A percentile compares a stretch with the other conserved stretches of the same genome.
These are phyloP conservation scores for Drosophila elegans DNA, from an alignment of 1,140 invertebrate species.

Conservation along the genomic window DNA sequence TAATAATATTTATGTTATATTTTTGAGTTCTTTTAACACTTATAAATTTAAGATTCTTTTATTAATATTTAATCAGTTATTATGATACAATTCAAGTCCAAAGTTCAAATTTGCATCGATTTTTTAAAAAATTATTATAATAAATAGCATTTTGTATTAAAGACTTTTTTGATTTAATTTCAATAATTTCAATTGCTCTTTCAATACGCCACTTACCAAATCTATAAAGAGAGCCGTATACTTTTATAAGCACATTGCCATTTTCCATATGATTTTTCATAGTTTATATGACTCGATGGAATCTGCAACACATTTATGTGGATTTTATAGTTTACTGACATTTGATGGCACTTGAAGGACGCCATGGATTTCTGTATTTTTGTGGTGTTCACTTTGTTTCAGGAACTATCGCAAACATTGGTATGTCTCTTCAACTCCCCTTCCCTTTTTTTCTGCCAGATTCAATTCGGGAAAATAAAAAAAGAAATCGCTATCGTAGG, in stretches of 20 bases:
- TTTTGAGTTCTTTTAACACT: too few species aligned
- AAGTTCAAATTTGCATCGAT: too few species aligned
- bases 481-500: constrained; percentile 68
- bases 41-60: too few species aligned
- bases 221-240: not conserved
- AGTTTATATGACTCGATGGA: constrained; percentile 37
- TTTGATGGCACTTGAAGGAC: constrained; percentile 70
- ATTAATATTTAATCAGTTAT: too few species aligned
- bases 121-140: too few species aligned
- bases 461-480: constrained; percentile 26
- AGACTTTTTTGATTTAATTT: not conserved
- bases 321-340: constrained; percentile 72
- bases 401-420: constrained; percentile 55
- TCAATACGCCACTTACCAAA: not conserved
- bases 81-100: too few species aligned
- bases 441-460: not conserved
- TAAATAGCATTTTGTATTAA: too few species aligned
- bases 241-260: constrained; percentile 14
- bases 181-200: constrained; percentile 6
- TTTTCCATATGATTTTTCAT: constrained; percentile 39
- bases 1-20: too few species aligned
- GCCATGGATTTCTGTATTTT: constrained; percentile 8
- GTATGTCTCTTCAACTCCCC: constrained; percentile 19
- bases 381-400: constrained; percentile 15
- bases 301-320: constrained; percentile 38